Base-by-base conservation (phyloP, 2,797 vertebrate genomes). In the Ispidina picta region DNA sequence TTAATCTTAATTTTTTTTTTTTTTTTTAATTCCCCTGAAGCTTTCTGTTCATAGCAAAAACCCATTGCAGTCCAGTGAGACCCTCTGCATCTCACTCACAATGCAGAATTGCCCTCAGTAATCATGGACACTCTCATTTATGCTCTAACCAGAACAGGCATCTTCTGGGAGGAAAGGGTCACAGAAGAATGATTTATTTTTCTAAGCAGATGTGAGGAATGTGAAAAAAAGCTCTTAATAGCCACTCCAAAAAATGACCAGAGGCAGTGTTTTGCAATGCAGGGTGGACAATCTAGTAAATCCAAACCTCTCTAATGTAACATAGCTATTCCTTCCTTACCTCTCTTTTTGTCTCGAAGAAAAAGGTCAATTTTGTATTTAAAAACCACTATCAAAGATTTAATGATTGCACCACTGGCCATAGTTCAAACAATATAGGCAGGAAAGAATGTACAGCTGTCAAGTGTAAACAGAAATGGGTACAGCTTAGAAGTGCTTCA, bases 361-460 rank as follows among this genome's bases (percentile, higher is more conserved):
- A 74, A 66, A 89, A 89, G 48, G 75, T 35, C 63, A 33, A 6
- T 82, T 91, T 55, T 72, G 44, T 71, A 54, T 90, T 95, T 88
- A 86, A 93, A 90, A 87, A 69, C 54, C 80, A 65, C 85, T 96
- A 92, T 82, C 91, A 76, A 86, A 96, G 95, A 92, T 96, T 96
- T 93, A 94, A 56, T 5, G 94, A 96, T 88, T 89, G 91, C 78
- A 70, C 83, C 58, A 10, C 44, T 97, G 97, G 97, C 96, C 58
- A 2, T 17, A 95, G 97, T 97, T 98, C 97, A 97, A 90, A 96
- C 95, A 83, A 7, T 90, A 74, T 79, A 91, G 93, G 94, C 93
- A 95, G 90, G 91, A 94, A 97, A 77, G 96, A 97, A 96, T 93
- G 96, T 93, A 79, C 97, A 97, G 97, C 97, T 97, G 97, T 96